A percentile compares a stretch with the other conserved stretches of the same genome.
Evolutionary conservation across 1,140 invertebrate species (phyloP).

Genomic region (Procambarus clarkii): DNA sequence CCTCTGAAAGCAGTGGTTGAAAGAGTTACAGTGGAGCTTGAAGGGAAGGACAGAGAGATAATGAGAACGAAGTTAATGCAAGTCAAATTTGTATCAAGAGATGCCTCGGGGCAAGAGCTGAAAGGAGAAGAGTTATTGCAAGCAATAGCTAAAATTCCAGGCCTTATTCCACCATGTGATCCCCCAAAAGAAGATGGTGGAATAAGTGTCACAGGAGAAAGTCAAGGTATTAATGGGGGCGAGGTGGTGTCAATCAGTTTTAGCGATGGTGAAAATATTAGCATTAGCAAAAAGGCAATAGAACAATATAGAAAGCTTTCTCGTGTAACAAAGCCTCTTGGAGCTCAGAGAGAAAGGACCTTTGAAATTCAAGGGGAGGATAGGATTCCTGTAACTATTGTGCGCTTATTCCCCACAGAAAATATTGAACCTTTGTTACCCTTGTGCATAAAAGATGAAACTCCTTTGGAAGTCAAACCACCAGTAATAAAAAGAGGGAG

Average conservation of each 20-base stretch:
- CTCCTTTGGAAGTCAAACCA: not conserved
- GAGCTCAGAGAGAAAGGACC: constrained; percentile 23
- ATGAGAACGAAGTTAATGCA: constrained; percentile 41
- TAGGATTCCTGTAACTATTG: constrained; percentile 31
- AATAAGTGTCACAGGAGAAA: not conserved
- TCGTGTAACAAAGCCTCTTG: constrained; percentile 25
- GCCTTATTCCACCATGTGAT: constrained; percentile 40
- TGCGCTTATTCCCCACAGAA: constrained; percentile 11
- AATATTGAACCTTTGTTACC: not conserved
- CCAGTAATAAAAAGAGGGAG: constrained; percentile 14
- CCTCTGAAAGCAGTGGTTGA: constrained; percentile 27
- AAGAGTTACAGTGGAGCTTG: not conserved
- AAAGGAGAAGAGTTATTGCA: constrained; percentile 14
- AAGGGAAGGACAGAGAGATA: constrained; percentile 31
- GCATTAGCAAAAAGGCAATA: constrained; percentile 21
- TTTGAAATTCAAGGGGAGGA: not conserved
- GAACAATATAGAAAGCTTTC: constrained; percentile 45
- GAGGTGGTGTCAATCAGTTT: constrained; percentile 13
- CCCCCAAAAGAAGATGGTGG: not conserved
- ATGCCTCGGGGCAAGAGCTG: constrained; percentile 18
- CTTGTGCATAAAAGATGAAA: not conserved
- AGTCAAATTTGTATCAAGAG: constrained; percentile 14
- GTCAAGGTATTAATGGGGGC: not conserved
- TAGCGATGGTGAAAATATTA: constrained; percentile 27
- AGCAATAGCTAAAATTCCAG: constrained; percentile 31